Evolutionary conservation across 2,888 invertebrate genomes (phyloP), one percentile per base, ranked within the genome.

Genomic region (Cheilosia grossa): DNA sequence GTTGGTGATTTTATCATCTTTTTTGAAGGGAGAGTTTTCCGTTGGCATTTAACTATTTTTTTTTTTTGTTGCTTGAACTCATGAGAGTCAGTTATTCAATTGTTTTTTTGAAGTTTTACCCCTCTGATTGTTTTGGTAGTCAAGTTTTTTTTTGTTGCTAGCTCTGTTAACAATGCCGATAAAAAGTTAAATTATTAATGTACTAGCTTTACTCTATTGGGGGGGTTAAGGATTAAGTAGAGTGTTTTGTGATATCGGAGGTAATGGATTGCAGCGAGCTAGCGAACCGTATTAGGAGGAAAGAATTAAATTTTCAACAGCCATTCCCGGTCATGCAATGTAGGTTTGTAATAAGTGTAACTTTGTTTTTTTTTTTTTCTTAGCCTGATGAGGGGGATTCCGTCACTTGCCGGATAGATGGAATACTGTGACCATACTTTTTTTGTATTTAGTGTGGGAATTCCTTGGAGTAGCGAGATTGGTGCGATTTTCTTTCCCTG

Each of bases 111-210:
- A 61, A 64, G 56, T 61, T 59, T 30, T 67, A 21, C 47, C 17
- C 40, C 51, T 58, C 19, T 49, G 40, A 51, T 69, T 81, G 63
- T 42, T 69, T 10, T 49, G 24, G 3, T 74, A 19, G n/a, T 54
- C 17, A 33, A 33, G 44, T 66, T 70, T 59, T 24, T 40, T 40
- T 51, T 51, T 33, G n/a, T 19, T 61, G 27, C 37, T 27, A 56
- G 30, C 51, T 63, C 66, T 69, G 80, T 83, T 80, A 83, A 79
- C 82, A 83, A 74, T 69, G 13, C 74, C 69, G 83, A 83, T 83
- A 83, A 80, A 82, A 83, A 70, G 66, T 80, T 74, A 64, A 70
- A 70, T 66, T 80, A 80, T 83, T 70, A 83, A 83, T 83, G 69
- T 54, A 74, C 47, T 51, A 51, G 24, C 51, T 54, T 2, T 2